Percentiles rank a stretch among this genome's conserved stretches.
phyloP scores from a whole-genome alignment of 2,797 vertebrate species.

The Platalea minor region DNA sequence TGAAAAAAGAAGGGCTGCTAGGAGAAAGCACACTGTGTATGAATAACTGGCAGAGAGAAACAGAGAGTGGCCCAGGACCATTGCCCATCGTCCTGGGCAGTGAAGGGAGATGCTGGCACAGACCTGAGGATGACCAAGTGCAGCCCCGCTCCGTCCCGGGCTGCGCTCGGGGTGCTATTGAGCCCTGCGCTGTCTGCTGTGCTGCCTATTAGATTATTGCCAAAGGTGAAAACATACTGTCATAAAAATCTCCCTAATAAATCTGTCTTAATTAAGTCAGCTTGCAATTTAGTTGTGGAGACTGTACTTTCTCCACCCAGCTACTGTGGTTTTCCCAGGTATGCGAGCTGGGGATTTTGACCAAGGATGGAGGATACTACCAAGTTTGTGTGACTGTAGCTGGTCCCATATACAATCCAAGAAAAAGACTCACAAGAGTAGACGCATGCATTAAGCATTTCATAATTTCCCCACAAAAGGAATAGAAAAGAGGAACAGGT shows the following conservation, averaged over 20 bases:
- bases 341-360: not conserved
- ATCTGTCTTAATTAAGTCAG: slow-evolving; percentile 17
- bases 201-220: not conserved
- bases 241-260: slow-evolving; percentile 7
- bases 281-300: not conserved
- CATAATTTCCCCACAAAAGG: not conserved
- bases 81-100: not conserved
- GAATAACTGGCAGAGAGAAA: not conserved
- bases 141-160: not conserved
- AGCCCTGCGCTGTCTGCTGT: not conserved
- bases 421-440: not conserved
- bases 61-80: not conserved
- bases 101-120: not conserved
- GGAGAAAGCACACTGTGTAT: not conserved
- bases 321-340: not conserved
- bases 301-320: slow-evolving; percentile 1
- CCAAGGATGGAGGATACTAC: not conserved
- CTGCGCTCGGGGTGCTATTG: not conserved
- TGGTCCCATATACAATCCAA: not conserved
- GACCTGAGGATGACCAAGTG: not conserved
- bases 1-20: not conserved
- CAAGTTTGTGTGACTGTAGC: not conserved
- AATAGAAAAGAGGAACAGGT: not conserved
- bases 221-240: not conserved
- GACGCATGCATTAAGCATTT: not conserved